Evolutionary conservation across 2,888 invertebrate species (phyloP), one percentile per base, ranked within the genome.

Genomic region (Congeria kusceri): DNA sequence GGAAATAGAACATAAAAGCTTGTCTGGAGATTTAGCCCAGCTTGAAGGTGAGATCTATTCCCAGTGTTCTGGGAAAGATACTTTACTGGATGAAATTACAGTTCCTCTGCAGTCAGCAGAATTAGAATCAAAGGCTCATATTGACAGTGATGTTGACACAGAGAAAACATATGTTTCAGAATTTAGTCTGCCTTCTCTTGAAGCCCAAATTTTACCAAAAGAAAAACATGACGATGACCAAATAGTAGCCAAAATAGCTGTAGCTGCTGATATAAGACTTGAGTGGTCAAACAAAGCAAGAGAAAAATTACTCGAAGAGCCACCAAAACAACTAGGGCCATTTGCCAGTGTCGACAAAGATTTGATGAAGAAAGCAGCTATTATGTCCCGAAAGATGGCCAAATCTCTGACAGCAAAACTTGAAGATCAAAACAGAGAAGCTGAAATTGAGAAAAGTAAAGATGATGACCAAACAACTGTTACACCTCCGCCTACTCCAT

Each of bases 361-460:
- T 68, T 32, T 83, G 4, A 57, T 83, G 46, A 74, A 71, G 56
- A 77, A 71, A 57, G 83, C 83, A 18, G 74, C 77, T 28, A 27
- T 77, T 13, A 80, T 83, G 79, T 71, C 83, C n/a, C 74, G 65
- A 47, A 77, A 68, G 62, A 79, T 83, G 79, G 83, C 83, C 46
- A 65, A 74, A 56, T 71, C 71, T 46, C 49, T 71, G 28, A 64
- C 69, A 20, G 20, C 58, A 7, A 67, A 44, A 61, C 53, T 68
- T 15, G 68, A 63, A 44, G 74, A 74, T 32, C 56, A 74, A 44
- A 68, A 28, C 4, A 47, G 23, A 28, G 59, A 49, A 20, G 44
- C 25, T 1, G 44, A 57, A 3, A 25, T 25, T 4, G 25, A 25
- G n/a, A 53, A 53, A 49, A 11, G 20, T 29, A n/a, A 25, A 23